Percentiles rank a stretch among this genome's conserved stretches.
phyloP scores from a whole-genome alignment of 2,888 invertebrate genomes.

The Chrysomela aeneicollis region DNA sequence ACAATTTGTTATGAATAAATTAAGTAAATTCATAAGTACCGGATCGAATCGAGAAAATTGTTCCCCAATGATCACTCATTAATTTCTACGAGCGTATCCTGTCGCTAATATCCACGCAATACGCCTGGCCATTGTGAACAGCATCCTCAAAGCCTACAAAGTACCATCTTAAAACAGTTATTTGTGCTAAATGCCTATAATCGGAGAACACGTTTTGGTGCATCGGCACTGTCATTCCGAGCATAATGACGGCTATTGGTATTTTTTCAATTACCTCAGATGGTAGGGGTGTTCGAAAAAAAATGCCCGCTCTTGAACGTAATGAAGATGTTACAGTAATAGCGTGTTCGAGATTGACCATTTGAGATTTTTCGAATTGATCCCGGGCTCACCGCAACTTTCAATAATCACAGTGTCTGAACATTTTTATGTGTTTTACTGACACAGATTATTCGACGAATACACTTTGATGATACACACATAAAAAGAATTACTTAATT shows the following conservation, averaged over 20 bases:
- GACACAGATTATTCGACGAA: constrained; percentile 23
- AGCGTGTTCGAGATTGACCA: constrained; percentile 49
- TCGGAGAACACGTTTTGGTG: constrained; percentile 23
- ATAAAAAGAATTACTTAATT: too few species aligned
- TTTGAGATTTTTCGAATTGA: constrained; percentile 58
- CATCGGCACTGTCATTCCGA: constrained; percentile 29
- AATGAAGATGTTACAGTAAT: constrained; percentile 54
- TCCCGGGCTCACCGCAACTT: constrained; percentile 55
- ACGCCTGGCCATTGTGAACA: constrained; percentile 1
- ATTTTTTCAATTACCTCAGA: constrained; percentile 39
- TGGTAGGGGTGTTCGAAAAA: constrained; percentile 41
- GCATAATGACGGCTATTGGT: constrained; percentile 27
- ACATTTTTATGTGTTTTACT: constrained; percentile 53
- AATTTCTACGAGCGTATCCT: neutral
- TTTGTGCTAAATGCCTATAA: constrained; percentile 32
- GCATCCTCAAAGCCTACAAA: constrained; percentile 26
- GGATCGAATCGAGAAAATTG: constrained; percentile 10
- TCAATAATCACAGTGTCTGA: constrained; percentile 55
- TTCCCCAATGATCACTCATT: neutral
- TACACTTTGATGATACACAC: constrained; percentile 27
- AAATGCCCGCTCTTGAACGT: constrained; percentile 34
- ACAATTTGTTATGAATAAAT: neutral
- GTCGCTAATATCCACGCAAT: constrained; percentile 15
- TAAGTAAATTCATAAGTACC: neutral
- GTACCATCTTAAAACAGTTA: constrained; percentile 28